Evolutionary conservation across 2,113 vertebrate species (phyloP).

Genomic region (Strix uralensis): DNA sequence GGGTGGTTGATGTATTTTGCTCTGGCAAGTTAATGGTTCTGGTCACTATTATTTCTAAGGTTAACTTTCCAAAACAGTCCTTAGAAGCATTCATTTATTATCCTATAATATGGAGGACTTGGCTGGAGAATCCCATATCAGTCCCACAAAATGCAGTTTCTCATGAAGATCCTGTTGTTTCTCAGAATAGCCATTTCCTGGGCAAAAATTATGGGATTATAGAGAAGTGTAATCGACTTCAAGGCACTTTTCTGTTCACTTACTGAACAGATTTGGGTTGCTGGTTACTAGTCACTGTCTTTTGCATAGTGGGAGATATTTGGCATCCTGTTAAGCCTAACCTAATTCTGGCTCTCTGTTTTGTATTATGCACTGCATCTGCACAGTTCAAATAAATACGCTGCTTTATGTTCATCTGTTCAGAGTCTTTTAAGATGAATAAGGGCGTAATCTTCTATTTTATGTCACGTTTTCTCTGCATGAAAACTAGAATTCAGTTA

Average conservation of each 20-base stretch:
- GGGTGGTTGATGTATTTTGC: background rate
- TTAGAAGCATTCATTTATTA: background rate
- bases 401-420: background rate
- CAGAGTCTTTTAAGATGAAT: background rate
- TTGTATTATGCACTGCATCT: background rate
- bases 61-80: background rate
- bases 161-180: background rate
- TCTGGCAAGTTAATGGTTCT: background rate
- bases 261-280: background rate
- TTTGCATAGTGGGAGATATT: background rate
- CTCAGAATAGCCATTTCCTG: background rate
- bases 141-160: background rate
- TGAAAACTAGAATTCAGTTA: background rate
- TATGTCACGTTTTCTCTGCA: background rate
- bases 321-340: background rate
- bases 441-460: background rate
- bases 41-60: background rate
- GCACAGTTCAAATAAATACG: background rate
- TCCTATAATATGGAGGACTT: background rate
- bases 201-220: background rate
- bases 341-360: background rate
- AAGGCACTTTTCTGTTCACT: background rate
- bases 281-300: background rate
- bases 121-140: background rate
- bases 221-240: background rate